Evolutionary conservation across 2,888 invertebrate genomes (phyloP), one percentile per base, ranked within the genome.

Genomic region (Loripinus fragilis): DNA sequence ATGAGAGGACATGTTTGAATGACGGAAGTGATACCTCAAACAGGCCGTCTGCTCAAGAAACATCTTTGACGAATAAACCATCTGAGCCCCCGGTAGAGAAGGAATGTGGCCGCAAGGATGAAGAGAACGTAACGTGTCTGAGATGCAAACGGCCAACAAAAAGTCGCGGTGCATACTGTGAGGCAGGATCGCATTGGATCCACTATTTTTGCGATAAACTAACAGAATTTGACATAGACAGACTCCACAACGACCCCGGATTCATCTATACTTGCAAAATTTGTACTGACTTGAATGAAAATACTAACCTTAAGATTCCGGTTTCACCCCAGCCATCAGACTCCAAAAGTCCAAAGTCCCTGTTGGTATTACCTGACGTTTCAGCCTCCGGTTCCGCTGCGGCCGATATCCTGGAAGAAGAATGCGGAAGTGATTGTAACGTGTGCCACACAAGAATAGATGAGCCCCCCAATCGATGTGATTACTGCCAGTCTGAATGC

Each of bases 191-290:
- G 15, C 50, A 50, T n/a, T 50, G 50, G 50, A n/a, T 50, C 5
- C 50, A 50, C n/a, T 50, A 50, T 50, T 20, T 8, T 50, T 50
- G 50, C n/a, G 50, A 50, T n/a, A 50, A n/a, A n/a, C n/a, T 50
- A 12, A 50, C 50, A 50, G 50, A 50, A n/a, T 12, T 7, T 50
- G 12, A 50, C 5, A 50, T 50, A 12, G 23, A n/a, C 5, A 50
- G 50, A 50, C 23, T 50, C 7, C 8, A 50, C 50, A 50, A 48
- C n/a, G 48, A 48, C n/a, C 48, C 48, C 12, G 48, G 48, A 48
- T 48, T 48, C 20, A 48, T 48, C 12, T 48, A 48, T 48, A n/a
- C n/a, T 20, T 48, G 48, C 48, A 48, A 48, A 48, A 8, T 48
- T 5, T 48, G 48, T 48, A n/a, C 48, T 5, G n/a, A 8, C 48